Evolutionary conservation across 2,888 invertebrate species (phyloP), one percentile per base, ranked within the genome.

Genomic region (Hecatera dysodea): DNA sequence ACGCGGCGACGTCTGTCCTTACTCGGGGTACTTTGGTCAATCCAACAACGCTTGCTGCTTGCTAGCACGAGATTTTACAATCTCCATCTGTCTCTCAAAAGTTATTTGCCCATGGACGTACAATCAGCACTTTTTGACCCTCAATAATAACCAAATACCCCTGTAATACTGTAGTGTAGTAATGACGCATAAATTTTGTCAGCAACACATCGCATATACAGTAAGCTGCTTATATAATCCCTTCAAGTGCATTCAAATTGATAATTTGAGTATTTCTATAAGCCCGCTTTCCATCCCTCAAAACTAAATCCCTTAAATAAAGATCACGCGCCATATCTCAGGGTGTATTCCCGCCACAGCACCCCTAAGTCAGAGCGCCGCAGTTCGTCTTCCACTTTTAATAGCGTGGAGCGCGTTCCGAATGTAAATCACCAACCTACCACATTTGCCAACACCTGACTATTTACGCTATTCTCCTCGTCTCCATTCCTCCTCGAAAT

Each of bases 351-450:
- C 59, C 48, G 15, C 36, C 42, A 46, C 71, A 39, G 48, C 83
- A 83, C 85, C 82, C 79, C 80, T 81, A 72, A 82, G 80, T 72
- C 82, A 48, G 53, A 39, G 29, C 52, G n/a, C 9, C 48, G 3
- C 55, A 71, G 50, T 71, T 61, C 48, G 63, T 53, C 53, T 88
- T 86, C 86, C 87, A 92, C 89, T 93, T 94, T 93, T 94, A 93
- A 94, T 93, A 89, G 93, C 90, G 73, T 72, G 46, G 66, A 79
- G 70, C 85, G 91, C 89, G 90, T 84, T 81, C 81, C 81, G 92
- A 90, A 94, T 94, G 91, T 91, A 93, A 94, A 94, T 93, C 89
- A 90, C 84, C 86, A 80, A 86, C 85, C 78, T 78, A 75, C 84
- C 80, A 84, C 85, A 85, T 84, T 75, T 78, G 82, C 86, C 87